Evolutionary conservation across 2,113 vertebrate species (phyloP).

Genomic region (Microtus ochrogaster): DNA sequence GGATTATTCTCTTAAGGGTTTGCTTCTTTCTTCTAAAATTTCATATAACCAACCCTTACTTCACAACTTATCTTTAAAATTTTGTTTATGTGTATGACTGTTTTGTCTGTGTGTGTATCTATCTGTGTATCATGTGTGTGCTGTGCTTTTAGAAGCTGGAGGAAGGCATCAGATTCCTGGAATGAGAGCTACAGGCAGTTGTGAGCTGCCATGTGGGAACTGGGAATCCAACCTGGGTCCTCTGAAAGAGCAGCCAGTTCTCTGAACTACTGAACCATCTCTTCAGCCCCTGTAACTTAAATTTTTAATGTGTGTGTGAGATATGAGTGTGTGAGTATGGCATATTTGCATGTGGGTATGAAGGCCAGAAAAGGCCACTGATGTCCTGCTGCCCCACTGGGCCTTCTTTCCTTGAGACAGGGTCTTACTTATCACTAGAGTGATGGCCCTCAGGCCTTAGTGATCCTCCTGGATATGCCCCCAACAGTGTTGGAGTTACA

Average conservation of each 20-base stretch:
- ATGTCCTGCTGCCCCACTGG: background rate
- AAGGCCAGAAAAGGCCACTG: background rate
- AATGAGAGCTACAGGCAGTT: background rate
- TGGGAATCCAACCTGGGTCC: background rate
- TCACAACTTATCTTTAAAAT: background rate
- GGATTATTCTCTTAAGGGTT: background rate
- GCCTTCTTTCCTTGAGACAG: background rate
- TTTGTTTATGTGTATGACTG: background rate
- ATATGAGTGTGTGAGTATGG: background rate
- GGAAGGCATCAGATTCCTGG: background rate
- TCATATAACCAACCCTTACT: background rate
- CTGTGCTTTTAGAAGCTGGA: background rate
- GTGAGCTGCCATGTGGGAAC: background rate
- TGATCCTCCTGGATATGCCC: background rate
- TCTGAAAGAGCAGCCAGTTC: background rate
- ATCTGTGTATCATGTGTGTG: background rate
- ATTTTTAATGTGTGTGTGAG: background rate
- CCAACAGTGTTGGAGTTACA: background rate
- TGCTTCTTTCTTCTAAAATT: background rate
- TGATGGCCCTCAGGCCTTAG: no score
- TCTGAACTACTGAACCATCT: background rate
- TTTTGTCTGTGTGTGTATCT: background rate
- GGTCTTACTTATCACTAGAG: background rate
- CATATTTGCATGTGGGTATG: background rate
- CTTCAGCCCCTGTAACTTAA: no score